Evolutionary conservation across 2,113 vertebrate species (phyloP).

Genomic region (Alethe diademata): DNA sequence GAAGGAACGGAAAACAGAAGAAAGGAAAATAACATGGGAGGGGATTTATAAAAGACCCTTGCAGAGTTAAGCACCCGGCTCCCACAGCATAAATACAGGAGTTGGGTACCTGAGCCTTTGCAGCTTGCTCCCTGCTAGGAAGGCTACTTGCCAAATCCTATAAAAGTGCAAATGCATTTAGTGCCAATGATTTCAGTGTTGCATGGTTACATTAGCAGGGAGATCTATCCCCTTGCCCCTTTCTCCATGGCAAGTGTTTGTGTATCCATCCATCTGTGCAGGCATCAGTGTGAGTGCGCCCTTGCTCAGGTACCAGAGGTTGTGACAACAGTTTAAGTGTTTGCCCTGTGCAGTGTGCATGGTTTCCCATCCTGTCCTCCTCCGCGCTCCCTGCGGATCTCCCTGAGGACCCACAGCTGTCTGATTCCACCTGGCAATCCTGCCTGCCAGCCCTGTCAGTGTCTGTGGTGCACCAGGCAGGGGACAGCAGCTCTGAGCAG

Average conservation of each 20-base stretch:
- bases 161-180: conserved; percentile 42
- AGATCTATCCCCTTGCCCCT: neutral
- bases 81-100: neutral
- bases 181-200: neutral
- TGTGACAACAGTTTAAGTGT: too few relatives aligned
- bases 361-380: neutral
- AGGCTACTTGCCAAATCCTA: conserved; percentile 20
- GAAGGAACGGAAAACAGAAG: neutral
- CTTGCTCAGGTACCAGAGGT: neutral
- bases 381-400: neutral
- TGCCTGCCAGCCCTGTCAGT: conserved; percentile 53
- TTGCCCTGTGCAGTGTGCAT: neutral
- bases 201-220: neutral
- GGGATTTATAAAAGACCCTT: neutral
- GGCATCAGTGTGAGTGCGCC: neutral
- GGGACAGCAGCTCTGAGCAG: neutral
- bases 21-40: neutral
- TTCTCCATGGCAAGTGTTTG: neutral
- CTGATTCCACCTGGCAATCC: conserved; percentile 1
- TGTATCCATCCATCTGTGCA: neutral
- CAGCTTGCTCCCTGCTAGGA: neutral
- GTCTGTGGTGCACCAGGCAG: neutral
- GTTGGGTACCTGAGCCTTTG: neutral
- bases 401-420: conserved; percentile 49
- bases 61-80: conserved; percentile 26